Conservation (phyloP, 2,113 vertebrate genomes). For the Odontophorus gujanensis region DNA sequence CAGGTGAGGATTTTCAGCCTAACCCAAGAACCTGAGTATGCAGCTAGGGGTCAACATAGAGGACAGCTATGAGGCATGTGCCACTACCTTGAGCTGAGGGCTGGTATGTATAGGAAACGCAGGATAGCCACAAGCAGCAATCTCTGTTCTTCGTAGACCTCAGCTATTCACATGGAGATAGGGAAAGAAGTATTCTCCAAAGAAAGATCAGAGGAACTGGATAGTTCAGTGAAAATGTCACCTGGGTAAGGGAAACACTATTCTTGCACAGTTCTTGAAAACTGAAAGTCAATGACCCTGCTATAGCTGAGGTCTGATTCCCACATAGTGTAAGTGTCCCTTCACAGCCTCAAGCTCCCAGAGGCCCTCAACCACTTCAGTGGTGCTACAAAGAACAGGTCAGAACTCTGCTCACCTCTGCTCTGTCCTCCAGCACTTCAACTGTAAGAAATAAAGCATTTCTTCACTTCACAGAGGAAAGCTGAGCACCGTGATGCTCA, state of each 20-base stretch:
- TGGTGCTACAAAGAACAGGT: background rate
- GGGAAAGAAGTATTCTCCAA: background rate
- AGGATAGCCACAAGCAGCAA: background rate
- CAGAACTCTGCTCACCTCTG: background rate
- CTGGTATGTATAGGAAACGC: background rate
- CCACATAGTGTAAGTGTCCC: fast-evolving
- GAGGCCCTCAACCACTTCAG: background rate
- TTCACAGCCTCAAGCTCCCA: background rate
- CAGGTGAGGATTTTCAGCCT: background rate
- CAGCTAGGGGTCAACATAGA: fast-evolving
- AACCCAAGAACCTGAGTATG: background rate
- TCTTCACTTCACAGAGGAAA: background rate
- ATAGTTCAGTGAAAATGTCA: background rate
- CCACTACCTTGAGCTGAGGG: background rate
- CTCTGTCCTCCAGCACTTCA: background rate
- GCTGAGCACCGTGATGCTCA: background rate
- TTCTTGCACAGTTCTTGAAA: background rate
- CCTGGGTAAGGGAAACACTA: background rate
- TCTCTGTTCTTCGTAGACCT: background rate
- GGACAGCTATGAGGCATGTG: background rate
- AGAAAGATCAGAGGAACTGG: background rate
- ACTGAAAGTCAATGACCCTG: background rate
- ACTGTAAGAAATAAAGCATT: background rate
- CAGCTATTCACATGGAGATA: background rate
- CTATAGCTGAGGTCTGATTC: background rate